These are phyloP conservation scores for Electrona antarctica DNA, from an alignment of 2,113 vertebrate species.

Conservation along the genomic window DNA sequence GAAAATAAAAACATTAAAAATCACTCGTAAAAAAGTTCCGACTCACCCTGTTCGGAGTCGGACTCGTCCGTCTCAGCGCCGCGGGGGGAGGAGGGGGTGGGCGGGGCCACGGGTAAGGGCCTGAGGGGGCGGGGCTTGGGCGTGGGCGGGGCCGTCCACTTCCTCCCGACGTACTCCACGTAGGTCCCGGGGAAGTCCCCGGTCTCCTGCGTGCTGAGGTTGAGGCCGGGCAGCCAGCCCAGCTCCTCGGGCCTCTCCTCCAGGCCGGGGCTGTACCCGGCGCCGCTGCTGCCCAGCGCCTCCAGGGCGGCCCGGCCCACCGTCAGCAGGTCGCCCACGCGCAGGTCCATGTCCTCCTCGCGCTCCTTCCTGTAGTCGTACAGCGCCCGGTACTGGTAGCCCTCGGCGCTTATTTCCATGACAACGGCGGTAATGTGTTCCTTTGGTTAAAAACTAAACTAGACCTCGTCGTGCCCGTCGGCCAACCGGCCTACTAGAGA, in stretches of 20 bases:
- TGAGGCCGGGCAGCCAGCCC: slow-evolving; percentile 95
- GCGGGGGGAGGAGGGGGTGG: slow-evolving; percentile 76
- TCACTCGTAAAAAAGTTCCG: slow-evolving; percentile 7
- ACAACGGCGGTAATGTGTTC: too few relatives aligned
- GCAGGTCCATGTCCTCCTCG: slow-evolving; percentile 95
- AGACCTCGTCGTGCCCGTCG: too few relatives aligned
- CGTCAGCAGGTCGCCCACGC: slow-evolving; percentile 89
- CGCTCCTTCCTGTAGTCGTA: slow-evolving; percentile 97
- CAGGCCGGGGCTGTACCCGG: slow-evolving; percentile 85
- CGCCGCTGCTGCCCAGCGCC: slow-evolving; percentile 75
- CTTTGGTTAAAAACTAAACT: too few relatives aligned
- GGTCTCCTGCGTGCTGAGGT: slow-evolving; percentile 94
- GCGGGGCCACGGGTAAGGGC: slow-evolving; percentile 92
- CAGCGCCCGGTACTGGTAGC: slow-evolving; percentile 94
- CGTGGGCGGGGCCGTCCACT: slow-evolving; percentile 93
- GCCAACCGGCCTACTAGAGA: too few relatives aligned
- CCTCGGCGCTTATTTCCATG: slow-evolving; percentile 89
- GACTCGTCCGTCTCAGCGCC: slow-evolving; percentile 83
- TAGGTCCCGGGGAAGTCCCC: slow-evolving; percentile 99
- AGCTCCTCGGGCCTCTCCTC: slow-evolving; percentile 94
- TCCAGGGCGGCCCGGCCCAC: slow-evolving; percentile 92
- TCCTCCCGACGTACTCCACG: slow-evolving; percentile 93
- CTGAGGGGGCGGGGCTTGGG: slow-evolving; percentile 94
- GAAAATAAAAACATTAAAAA: too few relatives aligned
- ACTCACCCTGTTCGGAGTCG: slow-evolving; percentile 91